Base-by-base conservation (phyloP, 2,888 invertebrate species). In the Idaea aversata region DNA sequence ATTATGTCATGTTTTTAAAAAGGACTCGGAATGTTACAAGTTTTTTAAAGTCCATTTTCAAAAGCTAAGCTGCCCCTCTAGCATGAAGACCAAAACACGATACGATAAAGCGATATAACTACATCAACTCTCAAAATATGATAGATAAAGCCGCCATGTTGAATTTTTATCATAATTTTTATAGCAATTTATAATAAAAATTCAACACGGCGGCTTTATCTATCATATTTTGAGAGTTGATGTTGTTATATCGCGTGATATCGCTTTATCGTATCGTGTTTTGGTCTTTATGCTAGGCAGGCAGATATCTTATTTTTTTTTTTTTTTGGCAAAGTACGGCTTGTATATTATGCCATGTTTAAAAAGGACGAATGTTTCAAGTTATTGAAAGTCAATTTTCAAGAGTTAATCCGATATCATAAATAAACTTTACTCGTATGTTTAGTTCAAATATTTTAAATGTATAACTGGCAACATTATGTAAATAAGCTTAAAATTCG, bases 291-390 rank as follows among this genome's bases (percentile, higher is more conserved):
- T n/a, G n/a, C n/a, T n/a, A n/a, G n/a, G n/a, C n/a, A n/a, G n/a
- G n/a, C n/a, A n/a, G n/a, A 25, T 25, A 25, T 25, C 25, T 25
- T 25, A 25, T 25, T 25, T 25, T 25, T 25, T 5, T 47, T 47
- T 47, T 10, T 47, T 47, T 47, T 47, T 13, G 36, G 36, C 10
- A 36, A 85, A 88, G 87, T 88, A 88, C 87, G 87, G 10, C 13
- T 80, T 79, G 75, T 78, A 78, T 79, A 80, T 77, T 77, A 76
- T 77, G 25, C 25, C 25, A 25, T 25, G 25, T 25, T 25, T 25
- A 25, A 25, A 25, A 25, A 25, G 25, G 25, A 25, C 2, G 25
- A 72, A 68, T 70, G 66, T 74, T 75, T 70, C 71, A 66, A 66
- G 79, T 77, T 78, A 74, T 76, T 71, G 67, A 64, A 58, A 60